Base-by-base conservation (phyloP, 2,888 invertebrate species). In the Caenorhabditis afra region DNA sequence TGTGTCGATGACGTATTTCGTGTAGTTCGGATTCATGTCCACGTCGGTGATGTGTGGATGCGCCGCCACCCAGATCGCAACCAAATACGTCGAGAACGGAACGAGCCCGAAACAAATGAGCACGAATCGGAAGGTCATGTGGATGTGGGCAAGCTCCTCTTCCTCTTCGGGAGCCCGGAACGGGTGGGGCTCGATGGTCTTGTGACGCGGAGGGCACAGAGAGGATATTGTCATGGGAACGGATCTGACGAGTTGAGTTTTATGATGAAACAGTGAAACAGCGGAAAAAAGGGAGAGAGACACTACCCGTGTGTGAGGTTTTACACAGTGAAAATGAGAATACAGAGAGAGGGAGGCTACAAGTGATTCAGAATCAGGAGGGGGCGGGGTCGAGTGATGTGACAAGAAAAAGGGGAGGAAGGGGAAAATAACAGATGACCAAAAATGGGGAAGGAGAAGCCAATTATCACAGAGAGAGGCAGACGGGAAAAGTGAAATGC, bases 91-190 rank as follows among this genome's bases (percentile, higher is more conserved):
- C 4, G 14, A 4, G 12, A 65, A n/a, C 2, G 71, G 71, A 10
- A 71, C 64, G 53, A 62, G 22, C 14, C 71, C 71, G 18, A 71
- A 71, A 10, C 49, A 18, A 4, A 71, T 23, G 0, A 71, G 57
- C 10, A 44, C 64, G 29, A 35, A 57, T 16, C 71, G 71, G 7
- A 55, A 10, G 10, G 57, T 62, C 22, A 64, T 57, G 47, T 71
- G 49, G 35, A 71, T 57, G 55, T 71, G 70, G 22, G 75, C 67
- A 4, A 62, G 11, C 1, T 75, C 59, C 12, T 66, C 61, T 62
- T 75, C 75, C 10, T 75, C 75, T 41, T 67, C 75, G 12, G 75
- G 75, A 44, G 52, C 55, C 12, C 57, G 75, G 37, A 20, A 57
- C 37, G 64, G 52, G 49, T 65, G 73, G n/a, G 50, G 29, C 29